Base-by-base conservation (phyloP, 2,797 vertebrate genomes). In the Danio jaintianensis region DNA sequence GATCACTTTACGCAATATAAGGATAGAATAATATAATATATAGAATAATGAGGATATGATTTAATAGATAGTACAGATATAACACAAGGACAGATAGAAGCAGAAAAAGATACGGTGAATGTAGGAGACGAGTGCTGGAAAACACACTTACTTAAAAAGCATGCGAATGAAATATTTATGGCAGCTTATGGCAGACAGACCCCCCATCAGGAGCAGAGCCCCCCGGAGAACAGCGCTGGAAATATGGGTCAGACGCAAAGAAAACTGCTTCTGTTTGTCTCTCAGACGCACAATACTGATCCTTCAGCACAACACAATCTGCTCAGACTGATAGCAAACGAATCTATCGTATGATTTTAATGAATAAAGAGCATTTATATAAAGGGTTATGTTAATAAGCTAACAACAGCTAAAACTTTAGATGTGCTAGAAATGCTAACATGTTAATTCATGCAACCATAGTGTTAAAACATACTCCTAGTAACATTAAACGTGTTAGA, bases 121-220 rank as follows among this genome's bases (percentile, higher is more conserved):
- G 87, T 75, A 80, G 83, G 85, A 85, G 87, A 67, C 6, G 8
- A 15, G 36, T 78, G 75, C 10, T 64, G 79, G 68, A 72, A 64
- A 81, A 15, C 12, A 58, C 42, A 45, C 40, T 45, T 83, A 84
- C 87, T 82, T 88, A 87, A 88, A 82, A 84, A 86, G 87, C 84
- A 86, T 70, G 70, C 75, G 77, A 83, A 93, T 94, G 80, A 93
- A 94, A 94, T 88, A 93, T 93, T 93, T 84, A 94, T 90, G 70
- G 15, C 10, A 82, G 81, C 86, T 87, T 20, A 64, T 79, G 80
- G 86, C 86, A 91, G 90, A 91, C 88, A 86, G 89, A 90, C 88
- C 86, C 86, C 88, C 88, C 86, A 84, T 86, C 81, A 89, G 77
- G 86, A 87, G 76, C 79, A 72, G 85, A 87, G 89, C 29, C 82